Conservation (phyloP, 2,797 vertebrate genomes). For the Alca torda region DNA sequence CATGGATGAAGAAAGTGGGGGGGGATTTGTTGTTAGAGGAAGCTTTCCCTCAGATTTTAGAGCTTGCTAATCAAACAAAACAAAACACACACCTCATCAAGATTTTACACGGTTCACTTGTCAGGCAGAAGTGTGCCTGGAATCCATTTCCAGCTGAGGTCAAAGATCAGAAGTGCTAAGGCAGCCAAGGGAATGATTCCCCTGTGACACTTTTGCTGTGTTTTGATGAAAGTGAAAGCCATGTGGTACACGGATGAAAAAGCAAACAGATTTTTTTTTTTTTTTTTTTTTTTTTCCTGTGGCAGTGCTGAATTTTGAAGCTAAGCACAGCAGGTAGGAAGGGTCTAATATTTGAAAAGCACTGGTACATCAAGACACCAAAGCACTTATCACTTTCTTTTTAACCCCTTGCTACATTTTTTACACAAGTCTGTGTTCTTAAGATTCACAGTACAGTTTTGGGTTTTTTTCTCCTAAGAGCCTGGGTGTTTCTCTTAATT, state of each 20-base stretch:
- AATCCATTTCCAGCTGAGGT: slow-evolving; percentile 58
- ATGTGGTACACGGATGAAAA: slow-evolving; percentile 42
- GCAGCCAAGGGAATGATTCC: slow-evolving; percentile 47
- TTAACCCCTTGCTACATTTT: background rate
- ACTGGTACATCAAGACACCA: background rate
- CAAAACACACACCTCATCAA: slow-evolving; percentile 52
- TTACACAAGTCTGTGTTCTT: background rate
- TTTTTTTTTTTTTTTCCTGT: background rate
- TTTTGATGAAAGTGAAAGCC: slow-evolving; percentile 65
- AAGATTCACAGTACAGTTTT: background rate
- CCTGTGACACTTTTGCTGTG: slow-evolving; percentile 43
- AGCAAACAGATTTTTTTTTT: background rate
- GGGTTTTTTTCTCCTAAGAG: background rate
- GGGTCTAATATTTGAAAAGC: background rate
- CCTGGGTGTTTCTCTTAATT: background rate
- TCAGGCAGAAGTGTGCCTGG: slow-evolving; percentile 60
- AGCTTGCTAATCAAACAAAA: slow-evolving; percentile 52
- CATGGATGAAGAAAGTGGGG: background rate
- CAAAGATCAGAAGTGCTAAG: slow-evolving; percentile 49
- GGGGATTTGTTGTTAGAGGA: background rate
- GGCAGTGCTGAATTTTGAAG: slow-evolving; percentile 14
- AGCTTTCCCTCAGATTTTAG: background rate
- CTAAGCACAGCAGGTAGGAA: slow-evolving; percentile 38
- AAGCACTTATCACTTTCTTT: background rate
- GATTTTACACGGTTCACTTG: slow-evolving; percentile 55